Evolutionary conservation across 2,888 invertebrate genomes (phyloP).

Genomic region (Athalia cordata): DNA sequence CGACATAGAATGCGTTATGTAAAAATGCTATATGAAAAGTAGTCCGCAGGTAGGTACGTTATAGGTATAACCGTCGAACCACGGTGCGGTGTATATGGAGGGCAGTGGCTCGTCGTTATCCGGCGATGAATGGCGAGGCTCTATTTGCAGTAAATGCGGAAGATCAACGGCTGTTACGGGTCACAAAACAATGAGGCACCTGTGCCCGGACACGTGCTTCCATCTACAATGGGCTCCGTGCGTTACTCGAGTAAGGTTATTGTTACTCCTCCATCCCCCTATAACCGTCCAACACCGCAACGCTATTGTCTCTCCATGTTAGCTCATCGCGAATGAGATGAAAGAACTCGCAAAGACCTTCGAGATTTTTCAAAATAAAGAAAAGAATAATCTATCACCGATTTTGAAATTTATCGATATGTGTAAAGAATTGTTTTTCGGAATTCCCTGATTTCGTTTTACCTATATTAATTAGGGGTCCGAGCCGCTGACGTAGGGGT

Average conservation of each 20-base stretch:
- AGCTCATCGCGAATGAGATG: no score
- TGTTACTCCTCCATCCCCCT: slow-evolving; percentile 38
- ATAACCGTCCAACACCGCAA: slow-evolving; percentile 41
- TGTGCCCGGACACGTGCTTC: slow-evolving; percentile 50
- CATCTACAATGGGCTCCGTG: slow-evolving; percentile 40
- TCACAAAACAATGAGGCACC: slow-evolving; percentile 56
- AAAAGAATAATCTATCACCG: no score
- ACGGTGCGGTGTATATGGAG: background rate
- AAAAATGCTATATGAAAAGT: no score
- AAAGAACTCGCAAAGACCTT: no score
- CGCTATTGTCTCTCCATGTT: slow-evolving; percentile 45
- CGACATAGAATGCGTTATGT: no score
- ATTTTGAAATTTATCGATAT: no score
- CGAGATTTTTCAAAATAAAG: no score
- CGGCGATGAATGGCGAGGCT: slow-evolving; percentile 1
- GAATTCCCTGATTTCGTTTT: no score
- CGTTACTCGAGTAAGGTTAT: slow-evolving; percentile 21
- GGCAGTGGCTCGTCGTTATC: background rate
- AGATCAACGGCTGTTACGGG: slow-evolving; percentile 22
- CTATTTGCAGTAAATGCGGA: slow-evolving; percentile 37
- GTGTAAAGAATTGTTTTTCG: no score
- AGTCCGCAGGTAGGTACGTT: no score
- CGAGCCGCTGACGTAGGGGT: background rate
- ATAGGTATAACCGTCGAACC: no score
- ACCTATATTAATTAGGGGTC: no score